Evolutionary conservation across 2,113 vertebrate genomes (phyloP).

Genomic region (Perca schrenkii): DNA sequence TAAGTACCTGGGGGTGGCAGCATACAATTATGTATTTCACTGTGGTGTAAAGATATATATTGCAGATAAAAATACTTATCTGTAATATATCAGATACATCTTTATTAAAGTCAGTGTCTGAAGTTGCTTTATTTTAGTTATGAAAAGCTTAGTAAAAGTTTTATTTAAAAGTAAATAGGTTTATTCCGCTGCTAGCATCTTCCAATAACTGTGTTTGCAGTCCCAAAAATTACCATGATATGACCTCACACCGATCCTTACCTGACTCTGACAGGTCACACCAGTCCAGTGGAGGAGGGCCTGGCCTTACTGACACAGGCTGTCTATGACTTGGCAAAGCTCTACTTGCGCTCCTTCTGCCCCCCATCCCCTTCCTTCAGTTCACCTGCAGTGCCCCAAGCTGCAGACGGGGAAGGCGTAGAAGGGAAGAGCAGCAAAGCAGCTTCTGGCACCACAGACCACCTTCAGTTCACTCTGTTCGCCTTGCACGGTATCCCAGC

Average conservation of each 20-base stretch:
- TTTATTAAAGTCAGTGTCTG: background rate
- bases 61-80: background rate
- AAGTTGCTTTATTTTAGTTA: background rate
- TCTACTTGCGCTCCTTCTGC: slow-evolving; percentile 88
- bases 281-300: slow-evolving; percentile 86
- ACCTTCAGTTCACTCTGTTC: slow-evolving; percentile 95
- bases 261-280: slow-evolving; percentile 58
- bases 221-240: background rate
- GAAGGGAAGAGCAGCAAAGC: slow-evolving; percentile 83
- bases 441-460: slow-evolving; percentile 90
- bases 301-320: slow-evolving; percentile 88
- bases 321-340: slow-evolving; percentile 89
- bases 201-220: background rate
- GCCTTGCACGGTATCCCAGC: slow-evolving; percentile 92
- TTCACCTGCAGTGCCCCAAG: slow-evolving; percentile 43
- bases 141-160: background rate
- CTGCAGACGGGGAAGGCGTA: slow-evolving; percentile 31
- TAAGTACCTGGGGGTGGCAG: no score
- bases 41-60: background rate
- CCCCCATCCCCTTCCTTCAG: slow-evolving; percentile 67
- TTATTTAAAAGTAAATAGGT: no score
- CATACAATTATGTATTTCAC: background rate
- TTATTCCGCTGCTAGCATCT: background rate
- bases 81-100: background rate
- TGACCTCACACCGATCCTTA: background rate